Base-by-base conservation (phyloP, 2,113 vertebrate genomes). In the Odocoileus virginianus region DNA sequence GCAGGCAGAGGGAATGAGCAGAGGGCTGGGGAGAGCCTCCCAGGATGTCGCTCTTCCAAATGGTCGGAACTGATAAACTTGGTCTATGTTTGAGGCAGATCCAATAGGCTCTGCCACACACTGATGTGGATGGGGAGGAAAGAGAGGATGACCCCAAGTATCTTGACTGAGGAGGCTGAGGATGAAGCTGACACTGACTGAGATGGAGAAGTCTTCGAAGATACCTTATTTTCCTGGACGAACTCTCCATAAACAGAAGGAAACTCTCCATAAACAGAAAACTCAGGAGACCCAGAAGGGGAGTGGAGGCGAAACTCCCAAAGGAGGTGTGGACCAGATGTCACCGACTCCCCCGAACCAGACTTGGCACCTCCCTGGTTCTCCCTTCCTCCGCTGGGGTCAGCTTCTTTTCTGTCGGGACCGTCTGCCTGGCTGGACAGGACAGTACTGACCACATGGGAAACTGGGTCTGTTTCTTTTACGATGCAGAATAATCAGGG, bases 51-150 rank as follows among this genome's bases (percentile, higher is more conserved):
- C 19, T 19, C 36, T 43, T 30, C 83, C 28, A 4, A 2, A 10
- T 4, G 11, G 25, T 6, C 40, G 50, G 27, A 28, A 47, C 0
- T 1, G 8, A 67, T 33, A 27, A 15, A 36, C 17, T 36, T 21
- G 1, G 28, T 17, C 15, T 3, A 0, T 1, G 9, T 16, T 1
- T 36, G 33, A 7, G 30, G n/a, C 25, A 33, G 36, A 55, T 2
- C 15, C 4, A 7, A 4, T 0, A 36, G 33, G 16, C 7, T 52
- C 45, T 84, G 21, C 40, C 47, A 30, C 6, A 21, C 30, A 17
- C 0, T 21, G 36, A 40, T 11, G 7, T 27, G 43, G 33, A 5
- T 13, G 25, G 7, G 14, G 36, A 12, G 71, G 64, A 58, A 57
- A 33, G 86, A 47, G 30, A 19, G 19, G 4, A 8, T 0, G 11